Base-by-base conservation (phyloP, 2,888 invertebrate genomes). In the Nycteola revayana region DNA sequence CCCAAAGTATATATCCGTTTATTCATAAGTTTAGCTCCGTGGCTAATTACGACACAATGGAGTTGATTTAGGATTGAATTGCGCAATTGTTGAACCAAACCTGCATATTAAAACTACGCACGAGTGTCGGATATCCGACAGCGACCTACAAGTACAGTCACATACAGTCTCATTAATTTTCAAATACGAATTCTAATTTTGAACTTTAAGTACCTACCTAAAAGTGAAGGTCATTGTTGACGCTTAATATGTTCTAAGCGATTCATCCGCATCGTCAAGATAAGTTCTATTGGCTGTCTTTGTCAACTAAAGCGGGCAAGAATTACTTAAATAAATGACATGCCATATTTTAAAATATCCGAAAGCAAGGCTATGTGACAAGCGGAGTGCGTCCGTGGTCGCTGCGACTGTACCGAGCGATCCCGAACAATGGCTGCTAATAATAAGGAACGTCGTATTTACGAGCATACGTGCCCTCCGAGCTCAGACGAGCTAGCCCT, bases 401-500 rank as follows among this genome's bases (percentile, higher is more conserved):
- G 62, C 60, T 63, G 60, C 52, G 80, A 78, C 77, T 67, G 80
- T 86, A 82, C 84, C 47, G 58, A 60, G 70, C 79, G 71, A 70
- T 70, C 62, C 71, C 70, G 79, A 86, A 87, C 88, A 88, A 88
- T 87, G 77, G 81, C 65, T 66, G 75, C 80, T 87, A 86, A 87
- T 87, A 88, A 88, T 85, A 86, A 84, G 80, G 79, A 71, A 79
- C 80, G 75, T 71, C 75, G 82, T 85, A 86, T 88, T 87, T 87
- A 87, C 79, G 88, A 85, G 68, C 80, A 81, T 85, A 88, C 86
- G 88, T 88, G 88, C 86, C 75, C 73, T 76, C 70, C 60, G 67
- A 73, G 74, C 75, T 73, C 73, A 73, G 84, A 85, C 80, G 82
- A 76, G 77, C 77, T 67, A 75, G 71, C 69, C 74, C 84, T 81